Base-by-base conservation (phyloP, 2,797 vertebrate genomes). In the Rallus crepitans region DNA sequence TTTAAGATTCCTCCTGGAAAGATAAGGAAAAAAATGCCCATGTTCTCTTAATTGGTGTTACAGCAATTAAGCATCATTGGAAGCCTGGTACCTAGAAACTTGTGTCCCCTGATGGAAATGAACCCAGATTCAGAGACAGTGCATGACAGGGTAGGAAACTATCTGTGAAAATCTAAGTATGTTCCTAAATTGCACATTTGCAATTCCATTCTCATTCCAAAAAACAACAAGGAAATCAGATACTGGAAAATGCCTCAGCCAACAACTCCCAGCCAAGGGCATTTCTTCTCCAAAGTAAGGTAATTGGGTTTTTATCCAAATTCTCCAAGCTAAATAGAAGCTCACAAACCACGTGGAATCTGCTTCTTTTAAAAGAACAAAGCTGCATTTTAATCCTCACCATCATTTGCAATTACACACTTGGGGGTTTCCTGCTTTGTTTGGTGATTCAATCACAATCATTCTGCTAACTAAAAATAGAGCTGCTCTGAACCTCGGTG, bases 21-120 rank as follows among this genome's bases (percentile, higher is more conserved):
- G 73, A 53, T 6, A 15, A 12, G 21, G 59, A 45, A 45, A 64
- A 6, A 6, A 1, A 52, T 8, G 14, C 0, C 25, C 0, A 33
- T 0, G 1, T 21, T 82, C 3, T 39, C 68, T 33, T 21, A 40
- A 68, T 2, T 4, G 35, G 12, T 63, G 15, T 45, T 66, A 42
- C 0, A 6, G 37, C 31, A 30, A 82, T n/a, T 15, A 55, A 39
- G 9, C 31, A 12, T 20, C 17, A 21, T 0, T 25, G 45, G 27
- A 76, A 84, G 28, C 23, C 27, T 12, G n/a, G 12, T 5, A 28
- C 7, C 39, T 80, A 42, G 28, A 70, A 94, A 59, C 6, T 1
- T 2, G 31, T 31, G 6, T 66, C n/a, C 24, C 33, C 69, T 23
- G 28, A 73, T 37, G 28, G 40, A 64, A 87, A 68, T 30, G 33